phyloP scores from a whole-genome alignment of 1,140 invertebrate species.

The Hestina assimilis region DNA sequence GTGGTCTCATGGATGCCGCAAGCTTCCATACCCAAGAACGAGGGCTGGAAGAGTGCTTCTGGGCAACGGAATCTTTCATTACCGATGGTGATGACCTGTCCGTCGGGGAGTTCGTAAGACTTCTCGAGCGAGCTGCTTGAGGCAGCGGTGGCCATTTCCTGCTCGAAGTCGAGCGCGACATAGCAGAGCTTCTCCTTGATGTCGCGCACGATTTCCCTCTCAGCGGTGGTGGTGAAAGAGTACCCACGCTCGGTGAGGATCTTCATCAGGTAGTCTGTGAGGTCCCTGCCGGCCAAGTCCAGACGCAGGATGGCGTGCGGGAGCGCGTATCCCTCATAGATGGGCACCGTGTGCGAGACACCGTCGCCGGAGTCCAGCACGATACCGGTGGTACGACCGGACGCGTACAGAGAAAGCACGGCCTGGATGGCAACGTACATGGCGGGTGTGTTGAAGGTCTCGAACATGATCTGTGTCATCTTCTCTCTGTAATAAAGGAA shows the following conservation, averaged over 20 bases:
- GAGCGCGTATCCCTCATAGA: slow-evolving; percentile 92
- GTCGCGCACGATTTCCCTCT: slow-evolving; percentile 95
- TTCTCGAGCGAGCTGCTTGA: slow-evolving; percentile 92
- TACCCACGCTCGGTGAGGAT: slow-evolving; percentile 93
- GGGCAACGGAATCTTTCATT: slow-evolving; percentile 97
- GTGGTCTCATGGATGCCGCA: slow-evolving; percentile 90
- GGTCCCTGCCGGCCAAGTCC: slow-evolving; percentile 92
- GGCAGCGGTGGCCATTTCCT: slow-evolving; percentile 96
- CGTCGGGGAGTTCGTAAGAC: slow-evolving; percentile 92
- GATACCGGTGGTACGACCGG: slow-evolving; percentile 95
- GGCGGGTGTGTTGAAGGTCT: slow-evolving; percentile 89
- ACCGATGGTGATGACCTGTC: slow-evolving; percentile 95
- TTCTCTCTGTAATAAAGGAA: slow-evolving; percentile 79
- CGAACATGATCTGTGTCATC: slow-evolving; percentile 89
- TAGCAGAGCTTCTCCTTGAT: slow-evolving; percentile 97
- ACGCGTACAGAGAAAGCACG: slow-evolving; percentile 90
- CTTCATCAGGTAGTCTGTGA: slow-evolving; percentile 95
- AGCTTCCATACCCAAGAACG: slow-evolving; percentile 92
- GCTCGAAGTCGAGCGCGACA: slow-evolving; percentile 95
- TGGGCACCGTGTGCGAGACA: slow-evolving; percentile 93
- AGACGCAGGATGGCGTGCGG: slow-evolving; percentile 92
- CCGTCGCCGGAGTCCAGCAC: slow-evolving; percentile 93
- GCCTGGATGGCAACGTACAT: slow-evolving; percentile 95
- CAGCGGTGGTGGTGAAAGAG: slow-evolving; percentile 90
- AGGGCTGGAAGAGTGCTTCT: slow-evolving; percentile 94